A percentile compares a stretch with the other conserved stretches of the same genome.
Evolutionary conservation across 1,140 invertebrate genomes (phyloP).

Genomic region (Drosophila yakuba): DNA sequence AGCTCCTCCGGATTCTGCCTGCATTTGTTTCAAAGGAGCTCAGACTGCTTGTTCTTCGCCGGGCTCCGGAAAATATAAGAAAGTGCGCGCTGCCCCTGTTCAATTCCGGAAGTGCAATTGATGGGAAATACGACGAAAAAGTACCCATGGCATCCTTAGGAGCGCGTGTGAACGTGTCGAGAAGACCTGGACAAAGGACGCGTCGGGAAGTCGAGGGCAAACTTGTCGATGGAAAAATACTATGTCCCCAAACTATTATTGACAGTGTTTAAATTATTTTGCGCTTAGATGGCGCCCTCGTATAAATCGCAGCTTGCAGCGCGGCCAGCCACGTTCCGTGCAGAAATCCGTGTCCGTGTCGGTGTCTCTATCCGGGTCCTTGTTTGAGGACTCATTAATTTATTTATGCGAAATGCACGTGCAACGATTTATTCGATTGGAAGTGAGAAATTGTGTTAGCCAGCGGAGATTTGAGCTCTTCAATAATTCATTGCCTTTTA

Average conservation of each 20-base stretch:
- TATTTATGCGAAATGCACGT: constrained; percentile 83
- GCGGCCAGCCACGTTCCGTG: constrained; percentile 16
- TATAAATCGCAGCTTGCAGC: constrained; percentile 71
- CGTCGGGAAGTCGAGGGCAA: constrained; percentile 15
- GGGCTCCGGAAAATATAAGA: constrained; percentile 69
- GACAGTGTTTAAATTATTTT: constrained; percentile 83
- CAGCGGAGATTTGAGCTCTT: constrained; percentile 49
- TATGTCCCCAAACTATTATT: constrained; percentile 75
- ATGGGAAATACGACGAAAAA: constrained; percentile 50
- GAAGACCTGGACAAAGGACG: constrained; percentile 33
- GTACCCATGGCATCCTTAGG: constrained; percentile 17
- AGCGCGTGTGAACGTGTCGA: constrained; percentile 78
- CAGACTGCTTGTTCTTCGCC: constrained; percentile 21
- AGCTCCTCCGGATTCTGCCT: constrained; percentile 1
- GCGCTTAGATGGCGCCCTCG: constrained; percentile 74
- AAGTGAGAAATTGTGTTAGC: constrained; percentile 80
- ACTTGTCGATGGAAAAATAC: constrained; percentile 65
- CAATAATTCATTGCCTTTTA: constrained; percentile 67
- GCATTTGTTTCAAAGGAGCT: constrained; percentile 37
- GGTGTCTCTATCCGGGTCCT: constrained; percentile 25
- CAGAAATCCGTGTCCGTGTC: constrained; percentile 21
- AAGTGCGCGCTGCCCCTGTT: constrained; percentile 72
- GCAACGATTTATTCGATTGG: constrained; percentile 69
- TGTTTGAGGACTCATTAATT: constrained; percentile 70
- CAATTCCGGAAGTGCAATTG: constrained; percentile 73